Evolutionary conservation across 2,888 invertebrate species (phyloP).

Genomic region (Allygus modestus): DNA sequence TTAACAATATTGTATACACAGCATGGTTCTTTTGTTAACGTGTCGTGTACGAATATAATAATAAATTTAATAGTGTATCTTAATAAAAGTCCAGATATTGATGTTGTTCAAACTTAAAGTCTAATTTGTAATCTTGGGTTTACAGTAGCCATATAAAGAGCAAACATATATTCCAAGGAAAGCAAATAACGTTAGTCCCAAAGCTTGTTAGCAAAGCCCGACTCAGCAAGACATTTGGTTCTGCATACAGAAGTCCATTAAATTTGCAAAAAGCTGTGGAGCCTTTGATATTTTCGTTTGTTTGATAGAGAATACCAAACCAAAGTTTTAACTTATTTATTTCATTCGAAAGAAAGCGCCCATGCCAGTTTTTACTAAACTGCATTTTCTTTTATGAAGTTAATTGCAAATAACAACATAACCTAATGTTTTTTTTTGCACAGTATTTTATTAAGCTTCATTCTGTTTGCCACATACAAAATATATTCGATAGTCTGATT

Average conservation of each 20-base stretch:
- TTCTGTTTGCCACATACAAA: too few species aligned
- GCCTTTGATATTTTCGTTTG: slow-evolving; percentile 21
- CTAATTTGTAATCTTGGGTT: background rate
- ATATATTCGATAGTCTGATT: too few species aligned
- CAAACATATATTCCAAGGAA: slow-evolving; percentile 24
- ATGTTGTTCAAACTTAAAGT: too few species aligned
- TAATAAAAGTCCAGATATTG: too few species aligned
- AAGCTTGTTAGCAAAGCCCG: slow-evolving; percentile 28
- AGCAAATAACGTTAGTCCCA: slow-evolving; percentile 41
- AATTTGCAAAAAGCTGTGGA: slow-evolving; percentile 35
- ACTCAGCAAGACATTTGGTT: slow-evolving; percentile 32
- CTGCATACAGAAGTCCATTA: slow-evolving; percentile 40
- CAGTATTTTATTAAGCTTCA: too few species aligned
- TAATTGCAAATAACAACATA: too few species aligned
- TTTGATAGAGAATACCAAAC: background rate
- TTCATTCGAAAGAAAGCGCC: background rate
- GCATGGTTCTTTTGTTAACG: too few species aligned
- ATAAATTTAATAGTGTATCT: too few species aligned
- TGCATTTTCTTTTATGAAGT: too few species aligned
- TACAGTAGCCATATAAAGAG: background rate
- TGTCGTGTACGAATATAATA: too few species aligned
- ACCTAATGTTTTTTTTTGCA: too few species aligned
- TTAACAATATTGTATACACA: too few species aligned
- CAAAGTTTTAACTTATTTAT: background rate
- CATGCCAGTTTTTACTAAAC: background rate